phyloP scores from a whole-genome alignment of 1,140 invertebrate genomes.

The Sitodiplosis mosellana region DNA sequence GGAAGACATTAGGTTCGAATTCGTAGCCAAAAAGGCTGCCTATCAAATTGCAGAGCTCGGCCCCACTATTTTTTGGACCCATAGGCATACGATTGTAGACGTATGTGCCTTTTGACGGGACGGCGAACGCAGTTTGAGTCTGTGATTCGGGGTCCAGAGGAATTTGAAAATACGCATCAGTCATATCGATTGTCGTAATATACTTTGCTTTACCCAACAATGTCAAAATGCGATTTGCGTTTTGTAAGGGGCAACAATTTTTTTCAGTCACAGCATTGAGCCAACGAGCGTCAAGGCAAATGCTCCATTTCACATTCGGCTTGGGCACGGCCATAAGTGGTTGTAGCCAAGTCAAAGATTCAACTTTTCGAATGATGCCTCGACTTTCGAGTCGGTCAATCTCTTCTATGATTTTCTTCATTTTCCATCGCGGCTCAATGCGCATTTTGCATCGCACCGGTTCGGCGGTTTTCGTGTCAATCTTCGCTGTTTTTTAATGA shows the following conservation, averaged over 20 bases:
- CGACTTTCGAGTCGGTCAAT: too few relatives aligned
- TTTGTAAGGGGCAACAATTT: slow-evolving; percentile 13
- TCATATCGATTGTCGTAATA: slow-evolving; percentile 12
- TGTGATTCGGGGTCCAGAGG: slow-evolving; percentile 4
- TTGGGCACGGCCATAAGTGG: too few relatives aligned
- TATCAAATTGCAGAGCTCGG: slow-evolving; percentile 23
- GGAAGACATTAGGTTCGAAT: slow-evolving; percentile 12
- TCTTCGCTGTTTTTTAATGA: too few relatives aligned
- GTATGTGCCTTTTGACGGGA: slow-evolving; percentile 9
- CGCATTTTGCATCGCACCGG: too few relatives aligned
- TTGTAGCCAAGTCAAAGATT: too few relatives aligned
- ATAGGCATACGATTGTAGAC: slow-evolving; percentile 19
- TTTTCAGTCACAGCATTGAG: slow-evolving; percentile 19
- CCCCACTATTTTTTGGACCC: slow-evolving; percentile 19
- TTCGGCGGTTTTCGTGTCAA: too few relatives aligned
- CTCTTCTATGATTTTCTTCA: too few relatives aligned
- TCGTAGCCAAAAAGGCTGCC: slow-evolving; percentile 18
- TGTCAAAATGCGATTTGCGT: slow-evolving; percentile 16
- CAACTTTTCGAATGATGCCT: too few relatives aligned
- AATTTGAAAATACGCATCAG: slow-evolving; percentile 15
- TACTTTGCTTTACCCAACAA: slow-evolving; percentile 13
- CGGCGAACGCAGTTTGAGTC: slow-evolving; percentile 21
- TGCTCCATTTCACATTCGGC: slow-evolving; percentile 3
- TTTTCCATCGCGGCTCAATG: too few relatives aligned
- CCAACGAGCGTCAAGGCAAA: slow-evolving; percentile 20